These are phyloP conservation scores for Burhinus bistriatus DNA, from an alignment of 2,113 vertebrate genomes.

Conservation along the genomic window DNA sequence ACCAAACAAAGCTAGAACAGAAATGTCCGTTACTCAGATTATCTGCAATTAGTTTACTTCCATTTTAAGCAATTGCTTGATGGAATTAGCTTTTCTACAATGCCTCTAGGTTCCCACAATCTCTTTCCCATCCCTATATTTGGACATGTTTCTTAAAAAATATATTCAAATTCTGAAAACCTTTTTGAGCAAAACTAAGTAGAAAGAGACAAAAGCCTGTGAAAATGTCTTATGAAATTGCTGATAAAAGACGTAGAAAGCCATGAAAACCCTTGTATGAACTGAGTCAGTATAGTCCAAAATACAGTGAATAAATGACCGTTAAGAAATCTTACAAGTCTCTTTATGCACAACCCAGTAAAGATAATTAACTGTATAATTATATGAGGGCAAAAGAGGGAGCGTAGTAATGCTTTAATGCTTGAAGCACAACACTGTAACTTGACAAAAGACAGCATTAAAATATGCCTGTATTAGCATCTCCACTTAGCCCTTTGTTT, in stretches of 20 bases:
- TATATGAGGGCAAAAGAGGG: conserved; percentile 14
- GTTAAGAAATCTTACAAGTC: conserved; percentile 25
- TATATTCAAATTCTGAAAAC: background rate
- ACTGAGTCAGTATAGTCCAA: background rate
- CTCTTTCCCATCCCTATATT: rapidly evolving
- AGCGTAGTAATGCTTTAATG: background rate
- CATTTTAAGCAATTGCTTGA: background rate
- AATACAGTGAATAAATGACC: conserved; percentile 13
- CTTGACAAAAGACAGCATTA: conserved; percentile 24
- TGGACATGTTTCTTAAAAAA: background rate
- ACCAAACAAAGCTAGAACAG: background rate
- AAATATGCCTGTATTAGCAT: conserved; percentile 28
- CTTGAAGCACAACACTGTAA: conserved; percentile 12
- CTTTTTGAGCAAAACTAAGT: background rate
- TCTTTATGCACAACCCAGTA: conserved; percentile 6
- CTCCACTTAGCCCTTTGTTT: conserved; percentile 15
- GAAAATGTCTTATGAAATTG: background rate
- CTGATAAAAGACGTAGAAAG: background rate
- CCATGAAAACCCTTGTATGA: background rate
- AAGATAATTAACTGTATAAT: conserved; percentile 44
- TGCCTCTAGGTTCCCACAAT: background rate
- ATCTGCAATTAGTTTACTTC: background rate
- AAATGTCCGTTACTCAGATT: background rate
- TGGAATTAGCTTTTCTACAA: background rate
- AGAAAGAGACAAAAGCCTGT: background rate